These are phyloP conservation scores for Crocodylus rhombifer DNA, from an alignment of 2,797 vertebrate genomes.

Conservation along the genomic window DNA sequence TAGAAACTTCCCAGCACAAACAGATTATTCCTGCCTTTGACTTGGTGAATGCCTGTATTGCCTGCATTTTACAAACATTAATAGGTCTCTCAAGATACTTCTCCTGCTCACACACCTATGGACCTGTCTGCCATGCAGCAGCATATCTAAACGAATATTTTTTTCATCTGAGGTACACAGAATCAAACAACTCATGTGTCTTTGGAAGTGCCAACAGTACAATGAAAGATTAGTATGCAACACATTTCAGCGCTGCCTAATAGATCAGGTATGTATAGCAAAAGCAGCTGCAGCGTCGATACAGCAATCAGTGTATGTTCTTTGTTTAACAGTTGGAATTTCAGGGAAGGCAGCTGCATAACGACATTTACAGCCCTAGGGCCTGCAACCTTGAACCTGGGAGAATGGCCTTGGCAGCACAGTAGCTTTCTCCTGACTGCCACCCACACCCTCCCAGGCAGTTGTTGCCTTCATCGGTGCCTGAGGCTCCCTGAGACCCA, in stretches of 20 bases:
- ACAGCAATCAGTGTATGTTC: neutral
- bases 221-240: neutral
- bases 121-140: neutral
- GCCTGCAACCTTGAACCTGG: too few species aligned
- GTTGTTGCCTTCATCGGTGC: too few species aligned
- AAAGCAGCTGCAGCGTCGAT: fast-evolving
- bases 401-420: too few species aligned
- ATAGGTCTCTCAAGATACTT: neutral
- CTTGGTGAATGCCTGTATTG: fast-evolving
- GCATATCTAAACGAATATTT: neutral
- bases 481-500: too few species aligned
- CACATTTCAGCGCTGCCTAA: fast-evolving
- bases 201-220: fast-evolving
- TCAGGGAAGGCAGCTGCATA: neutral
- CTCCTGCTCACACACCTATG: neutral
- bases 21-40: neutral
- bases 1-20: neutral
- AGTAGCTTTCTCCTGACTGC: too few species aligned
- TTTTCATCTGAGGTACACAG: neutral
- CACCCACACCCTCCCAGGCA: too few species aligned
- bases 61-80: neutral
- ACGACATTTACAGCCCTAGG: too few species aligned
- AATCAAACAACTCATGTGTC: neutral
- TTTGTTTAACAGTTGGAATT: fast-evolving
- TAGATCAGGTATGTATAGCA: fast-evolving